Conservation (phyloP, 2,888 invertebrate genomes). For the Pardosa pseudoannulata region DNA sequence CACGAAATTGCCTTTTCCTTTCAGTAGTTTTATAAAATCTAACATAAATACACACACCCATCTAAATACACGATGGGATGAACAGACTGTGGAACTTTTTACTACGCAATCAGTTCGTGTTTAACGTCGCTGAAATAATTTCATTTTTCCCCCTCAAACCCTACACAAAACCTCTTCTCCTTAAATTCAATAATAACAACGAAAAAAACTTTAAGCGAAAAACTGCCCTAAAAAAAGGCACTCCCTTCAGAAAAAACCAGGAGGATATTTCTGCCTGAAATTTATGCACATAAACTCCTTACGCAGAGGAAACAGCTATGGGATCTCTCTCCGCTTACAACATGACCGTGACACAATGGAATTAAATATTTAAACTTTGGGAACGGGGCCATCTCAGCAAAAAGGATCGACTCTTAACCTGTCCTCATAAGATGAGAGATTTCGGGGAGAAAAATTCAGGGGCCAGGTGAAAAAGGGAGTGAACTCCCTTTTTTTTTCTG, state of each 20-base stretch:
- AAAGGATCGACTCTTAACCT: slow-evolving; percentile 10
- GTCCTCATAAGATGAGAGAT: neutral
- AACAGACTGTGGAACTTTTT: too few species aligned
- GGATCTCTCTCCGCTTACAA: neutral
- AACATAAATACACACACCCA: too few species aligned
- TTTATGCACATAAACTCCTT: slow-evolving; percentile 10
- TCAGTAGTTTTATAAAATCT: too few species aligned
- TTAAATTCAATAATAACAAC: neutral
- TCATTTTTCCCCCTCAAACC: neutral
- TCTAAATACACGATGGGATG: too few species aligned
- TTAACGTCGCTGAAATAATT: too few species aligned
- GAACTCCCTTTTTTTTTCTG: neutral
- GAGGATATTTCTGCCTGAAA: neutral
- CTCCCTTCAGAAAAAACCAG: neutral
- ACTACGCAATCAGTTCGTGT: too few species aligned
- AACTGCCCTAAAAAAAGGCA: neutral
- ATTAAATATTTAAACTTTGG: slow-evolving; percentile 19
- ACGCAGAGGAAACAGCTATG: neutral
- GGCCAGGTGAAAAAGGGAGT: slow-evolving; percentile 17
- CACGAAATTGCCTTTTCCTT: too few species aligned
- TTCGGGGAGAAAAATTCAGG: neutral
- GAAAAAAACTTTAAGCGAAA: neutral
- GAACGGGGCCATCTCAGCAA: neutral
- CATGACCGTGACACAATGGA: neutral
- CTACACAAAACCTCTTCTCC: neutral